These are phyloP conservation scores for Melanotaenia parkinsoni DNA, from an alignment of 2,797 vertebrate species.

Conservation along the genomic window DNA sequence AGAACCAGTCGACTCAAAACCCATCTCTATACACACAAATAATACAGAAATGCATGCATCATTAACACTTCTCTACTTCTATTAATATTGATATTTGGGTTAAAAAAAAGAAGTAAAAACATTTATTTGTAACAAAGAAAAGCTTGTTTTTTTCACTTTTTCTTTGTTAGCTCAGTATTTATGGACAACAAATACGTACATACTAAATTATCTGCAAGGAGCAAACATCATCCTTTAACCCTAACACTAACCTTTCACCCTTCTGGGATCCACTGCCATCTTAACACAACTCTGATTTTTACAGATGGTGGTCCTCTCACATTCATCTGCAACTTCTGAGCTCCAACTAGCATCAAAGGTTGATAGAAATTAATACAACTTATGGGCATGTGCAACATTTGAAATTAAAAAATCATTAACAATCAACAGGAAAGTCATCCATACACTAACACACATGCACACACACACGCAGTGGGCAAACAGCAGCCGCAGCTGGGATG, in stretches of 20 bases:
- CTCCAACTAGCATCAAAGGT: not conserved
- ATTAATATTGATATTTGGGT: not conserved
- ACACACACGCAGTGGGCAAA: constrained; percentile 91
- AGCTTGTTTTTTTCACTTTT: not conserved
- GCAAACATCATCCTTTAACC: not conserved
- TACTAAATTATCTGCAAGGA: not conserved
- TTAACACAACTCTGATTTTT: not conserved
- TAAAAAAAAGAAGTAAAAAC: not conserved
- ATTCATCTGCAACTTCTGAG: not conserved
- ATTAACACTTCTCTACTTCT: not conserved
- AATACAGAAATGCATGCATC: constrained; percentile 67
- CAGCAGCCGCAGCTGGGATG: constrained; percentile 95
- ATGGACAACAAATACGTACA: not conserved
- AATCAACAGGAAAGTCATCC: constrained; percentile 5
- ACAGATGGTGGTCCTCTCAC: too few species aligned
- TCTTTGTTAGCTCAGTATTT: not conserved
- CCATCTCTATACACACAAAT: constrained; percentile 73
- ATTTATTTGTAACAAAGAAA: not conserved
- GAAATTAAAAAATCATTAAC: constrained; percentile 4
- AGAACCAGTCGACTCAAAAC: constrained; percentile 3
- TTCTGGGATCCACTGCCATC: too few species aligned
- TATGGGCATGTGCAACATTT: not conserved
- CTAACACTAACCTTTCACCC: not conserved
- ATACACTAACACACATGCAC: constrained; percentile 79
- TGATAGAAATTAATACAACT: not conserved